phyloP scores from a whole-genome alignment of 2,113 vertebrate genomes.

The Balaeniceps rex region DNA sequence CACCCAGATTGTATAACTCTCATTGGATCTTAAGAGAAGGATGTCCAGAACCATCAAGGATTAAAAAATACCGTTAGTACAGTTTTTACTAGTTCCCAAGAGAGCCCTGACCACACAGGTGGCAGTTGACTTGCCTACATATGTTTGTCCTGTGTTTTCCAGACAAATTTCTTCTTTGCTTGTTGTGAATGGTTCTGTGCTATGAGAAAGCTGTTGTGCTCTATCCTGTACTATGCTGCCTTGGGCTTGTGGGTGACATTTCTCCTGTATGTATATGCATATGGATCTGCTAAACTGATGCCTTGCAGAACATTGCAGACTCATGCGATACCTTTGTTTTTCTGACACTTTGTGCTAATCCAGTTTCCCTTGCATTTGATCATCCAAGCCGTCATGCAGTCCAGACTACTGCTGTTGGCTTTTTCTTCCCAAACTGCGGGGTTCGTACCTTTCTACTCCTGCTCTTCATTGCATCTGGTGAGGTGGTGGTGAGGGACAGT shows the following conservation, averaged over 20 bases:
- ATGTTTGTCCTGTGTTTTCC: background rate
- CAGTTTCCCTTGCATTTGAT: background rate
- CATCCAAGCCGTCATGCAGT: background rate
- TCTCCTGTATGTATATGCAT: background rate
- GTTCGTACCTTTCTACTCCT: background rate
- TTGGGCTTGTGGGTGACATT: background rate
- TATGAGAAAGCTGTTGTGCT: background rate
- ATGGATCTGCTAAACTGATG: background rate
- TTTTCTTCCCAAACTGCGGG: background rate
- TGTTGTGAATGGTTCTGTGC: background rate
- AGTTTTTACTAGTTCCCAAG: background rate
- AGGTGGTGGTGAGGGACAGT: background rate
- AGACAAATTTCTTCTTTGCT: background rate
- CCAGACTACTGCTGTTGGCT: background rate
- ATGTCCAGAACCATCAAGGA: background rate
- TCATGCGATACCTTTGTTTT: background rate
- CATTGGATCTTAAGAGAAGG: background rate
- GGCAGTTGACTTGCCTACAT: background rate
- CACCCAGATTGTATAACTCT: background rate
- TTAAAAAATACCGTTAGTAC: background rate
- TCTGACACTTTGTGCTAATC: background rate
- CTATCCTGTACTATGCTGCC: background rate
- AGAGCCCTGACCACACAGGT: background rate
- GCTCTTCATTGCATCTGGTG: background rate
- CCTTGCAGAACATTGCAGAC: background rate